Evolutionary conservation across 2,113 vertebrate genomes (phyloP).

Genomic region (Leptobrachium ailaonicum): DNA sequence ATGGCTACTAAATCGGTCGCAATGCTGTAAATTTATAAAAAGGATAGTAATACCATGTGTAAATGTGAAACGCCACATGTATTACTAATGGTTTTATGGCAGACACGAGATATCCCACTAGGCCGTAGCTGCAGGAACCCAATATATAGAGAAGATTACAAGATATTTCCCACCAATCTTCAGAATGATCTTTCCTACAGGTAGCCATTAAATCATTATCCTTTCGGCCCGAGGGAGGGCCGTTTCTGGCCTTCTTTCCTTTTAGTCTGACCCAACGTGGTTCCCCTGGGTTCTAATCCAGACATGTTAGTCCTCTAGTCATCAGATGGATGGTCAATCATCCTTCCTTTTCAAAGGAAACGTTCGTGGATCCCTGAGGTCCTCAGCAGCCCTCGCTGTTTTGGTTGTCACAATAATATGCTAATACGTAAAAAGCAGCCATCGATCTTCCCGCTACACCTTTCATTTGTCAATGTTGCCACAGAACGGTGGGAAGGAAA

Average conservation of each 20-base stretch:
- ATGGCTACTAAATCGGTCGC: too few species aligned
- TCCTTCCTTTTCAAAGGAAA: slow-evolving; percentile 66
- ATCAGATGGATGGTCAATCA: slow-evolving; percentile 61
- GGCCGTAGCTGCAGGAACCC: slow-evolving; percentile 32
- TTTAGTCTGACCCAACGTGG: slow-evolving; percentile 59
- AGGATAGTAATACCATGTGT: not conserved
- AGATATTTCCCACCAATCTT: slow-evolving; percentile 65
- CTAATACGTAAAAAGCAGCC: slow-evolving; percentile 71
- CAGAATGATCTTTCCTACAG: slow-evolving; percentile 76
- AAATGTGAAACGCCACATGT: not conserved
- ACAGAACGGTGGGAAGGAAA: slow-evolving; percentile 61
- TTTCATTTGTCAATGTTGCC: slow-evolving; percentile 76
- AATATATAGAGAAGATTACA: slow-evolving; percentile 34
- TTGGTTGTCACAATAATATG: slow-evolving; percentile 75
- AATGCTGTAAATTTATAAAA: too few species aligned
- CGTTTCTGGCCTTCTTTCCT: slow-evolving; percentile 61
- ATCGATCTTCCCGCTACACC: slow-evolving; percentile 65
- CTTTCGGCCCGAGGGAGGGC: slow-evolving; percentile 56
- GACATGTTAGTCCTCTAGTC: slow-evolving; percentile 48
- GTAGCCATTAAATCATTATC: slow-evolving; percentile 79
- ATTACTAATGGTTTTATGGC: not conserved
- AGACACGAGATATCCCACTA: slow-evolving; percentile 15
- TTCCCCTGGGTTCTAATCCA: slow-evolving; percentile 57
- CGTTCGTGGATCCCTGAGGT: slow-evolving; percentile 66
- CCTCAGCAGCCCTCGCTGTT: slow-evolving; percentile 61